These are phyloP conservation scores for Desmodus rotundus DNA, from an alignment of 2,113 vertebrate species.

Conservation along the genomic window DNA sequence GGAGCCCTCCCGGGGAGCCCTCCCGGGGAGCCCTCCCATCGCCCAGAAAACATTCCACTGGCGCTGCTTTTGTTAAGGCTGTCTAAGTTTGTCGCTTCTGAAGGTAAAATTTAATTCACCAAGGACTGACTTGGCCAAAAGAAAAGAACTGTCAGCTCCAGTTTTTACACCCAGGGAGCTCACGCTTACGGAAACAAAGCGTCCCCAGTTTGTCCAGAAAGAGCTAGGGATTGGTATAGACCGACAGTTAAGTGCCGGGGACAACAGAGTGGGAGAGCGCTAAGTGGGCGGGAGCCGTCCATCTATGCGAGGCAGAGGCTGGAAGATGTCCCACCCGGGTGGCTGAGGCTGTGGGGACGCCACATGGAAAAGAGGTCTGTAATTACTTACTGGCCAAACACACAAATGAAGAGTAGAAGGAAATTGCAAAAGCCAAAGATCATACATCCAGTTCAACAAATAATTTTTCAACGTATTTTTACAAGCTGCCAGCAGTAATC, in stretches of 20 bases:
- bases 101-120: not conserved
- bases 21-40: not conserved
- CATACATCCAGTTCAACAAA: not conserved
- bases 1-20: not conserved
- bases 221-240: not conserved
- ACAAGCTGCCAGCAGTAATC: not conserved
- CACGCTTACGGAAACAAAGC: not conserved
- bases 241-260: not conserved
- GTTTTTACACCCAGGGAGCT: not conserved
- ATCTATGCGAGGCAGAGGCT: not conserved
- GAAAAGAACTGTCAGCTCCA: not conserved
- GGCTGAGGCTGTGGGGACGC: not conserved
- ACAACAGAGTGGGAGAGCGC: not conserved
- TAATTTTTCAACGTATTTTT: not conserved
- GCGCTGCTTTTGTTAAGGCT: not conserved
- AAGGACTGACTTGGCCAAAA: not conserved
- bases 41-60: not conserved
- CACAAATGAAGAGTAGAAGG: not conserved
- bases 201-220: not conserved
- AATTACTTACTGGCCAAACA: not conserved
- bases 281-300: not conserved
- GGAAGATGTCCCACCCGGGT: not conserved
- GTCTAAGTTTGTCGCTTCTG: not conserved
- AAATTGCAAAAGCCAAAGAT: not conserved
- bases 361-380: not conserved